Conservation (phyloP, 2,888 invertebrate genomes). For the Hecatera dysodea region DNA sequence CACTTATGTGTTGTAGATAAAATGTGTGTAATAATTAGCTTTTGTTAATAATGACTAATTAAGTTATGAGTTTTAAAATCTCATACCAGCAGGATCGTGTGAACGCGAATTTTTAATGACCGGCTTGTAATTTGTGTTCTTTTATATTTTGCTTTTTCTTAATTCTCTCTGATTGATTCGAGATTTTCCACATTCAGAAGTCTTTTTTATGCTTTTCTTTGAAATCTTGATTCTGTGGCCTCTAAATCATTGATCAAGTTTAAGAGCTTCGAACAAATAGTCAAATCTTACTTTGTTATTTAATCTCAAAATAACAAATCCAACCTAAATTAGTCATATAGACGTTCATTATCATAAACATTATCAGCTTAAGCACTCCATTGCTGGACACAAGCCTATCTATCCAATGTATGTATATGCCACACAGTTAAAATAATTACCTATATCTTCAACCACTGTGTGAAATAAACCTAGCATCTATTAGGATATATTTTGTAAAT, state of each 20-base stretch:
- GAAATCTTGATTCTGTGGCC: not conserved
- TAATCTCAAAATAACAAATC: not conserved
- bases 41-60: not conserved
- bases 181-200: not conserved
- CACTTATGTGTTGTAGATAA: slow-evolving; percentile 52
- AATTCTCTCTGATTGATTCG: not conserved
- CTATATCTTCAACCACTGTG: not conserved
- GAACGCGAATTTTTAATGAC: not conserved
- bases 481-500: not conserved
- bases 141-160: not conserved
- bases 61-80: slow-evolving; percentile 2
- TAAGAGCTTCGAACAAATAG: too few species aligned
- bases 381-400: not conserved
- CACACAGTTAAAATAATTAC: not conserved
- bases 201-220: not conserved
- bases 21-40: slow-evolving; percentile 36
- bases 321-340: not conserved
- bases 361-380: not conserved
- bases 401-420: not conserved
- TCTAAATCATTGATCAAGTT: not conserved
- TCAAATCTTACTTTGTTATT: not conserved
- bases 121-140: not conserved
- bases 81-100: not conserved
- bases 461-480: not conserved
- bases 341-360: not conserved